Conservation (phyloP, 2,113 vertebrate genomes). For the Galeopterus variegatus region DNA sequence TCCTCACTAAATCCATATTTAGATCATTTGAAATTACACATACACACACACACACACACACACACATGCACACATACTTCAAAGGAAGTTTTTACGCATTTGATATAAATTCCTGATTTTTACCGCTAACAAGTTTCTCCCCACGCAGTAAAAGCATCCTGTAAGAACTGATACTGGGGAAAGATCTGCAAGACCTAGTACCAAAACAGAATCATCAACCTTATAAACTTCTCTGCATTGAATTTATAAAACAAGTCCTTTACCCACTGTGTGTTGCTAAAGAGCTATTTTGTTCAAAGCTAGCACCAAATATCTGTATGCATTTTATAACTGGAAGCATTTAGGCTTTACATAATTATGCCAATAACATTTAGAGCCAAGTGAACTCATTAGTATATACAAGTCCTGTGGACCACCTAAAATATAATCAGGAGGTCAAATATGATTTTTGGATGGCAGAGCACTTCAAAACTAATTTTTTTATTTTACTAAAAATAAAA, state of each 20-base stretch:
- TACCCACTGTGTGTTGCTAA: neutral
- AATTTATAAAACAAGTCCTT: neutral
- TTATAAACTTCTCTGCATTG: neutral
- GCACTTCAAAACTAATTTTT: neutral
- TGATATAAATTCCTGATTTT: neutral
- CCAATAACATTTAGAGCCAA: constrained; percentile 57
- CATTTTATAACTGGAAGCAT: neutral
- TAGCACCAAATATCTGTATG: neutral
- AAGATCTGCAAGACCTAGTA: neutral
- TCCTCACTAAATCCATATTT: neutral
- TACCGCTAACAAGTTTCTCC: neutral
- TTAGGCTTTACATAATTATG: neutral
- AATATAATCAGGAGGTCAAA: constrained; percentile 49
- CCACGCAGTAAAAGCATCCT: neutral
- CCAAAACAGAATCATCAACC: neutral
- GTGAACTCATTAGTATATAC: constrained; percentile 32
- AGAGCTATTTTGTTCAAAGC: neutral
- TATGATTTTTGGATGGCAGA: neutral
- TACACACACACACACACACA: neutral
- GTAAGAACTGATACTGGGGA: neutral
- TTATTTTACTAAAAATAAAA: too few species aligned
- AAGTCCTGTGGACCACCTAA: constrained; percentile 22
- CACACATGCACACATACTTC: neutral
- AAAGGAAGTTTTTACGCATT: neutral
- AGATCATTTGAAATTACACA: neutral